Percentiles rank a stretch among this genome's conserved stretches.
phyloP scores from a whole-genome alignment of 2,797 vertebrate genomes.

The Tragopan temminckii region DNA sequence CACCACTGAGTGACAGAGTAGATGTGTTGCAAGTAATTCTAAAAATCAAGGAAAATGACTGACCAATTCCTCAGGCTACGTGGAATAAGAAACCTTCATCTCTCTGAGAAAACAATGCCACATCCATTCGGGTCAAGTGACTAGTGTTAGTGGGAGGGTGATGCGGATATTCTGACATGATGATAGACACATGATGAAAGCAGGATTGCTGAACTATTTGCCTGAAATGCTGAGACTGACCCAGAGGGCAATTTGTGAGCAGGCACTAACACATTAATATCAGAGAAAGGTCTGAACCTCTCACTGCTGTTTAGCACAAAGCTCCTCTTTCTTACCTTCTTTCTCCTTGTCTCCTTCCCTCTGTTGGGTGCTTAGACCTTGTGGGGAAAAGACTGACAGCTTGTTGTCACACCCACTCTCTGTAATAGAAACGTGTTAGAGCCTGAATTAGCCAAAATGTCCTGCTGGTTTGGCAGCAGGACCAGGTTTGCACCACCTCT shows the following conservation, averaged over 20 bases:
- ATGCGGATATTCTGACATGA: not conserved
- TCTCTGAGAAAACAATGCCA: constrained; percentile 44
- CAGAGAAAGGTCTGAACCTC: constrained; percentile 71
- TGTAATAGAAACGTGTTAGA: not conserved
- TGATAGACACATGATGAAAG: constrained; percentile 63
- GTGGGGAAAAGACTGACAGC: not conserved
- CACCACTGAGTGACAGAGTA: not conserved
- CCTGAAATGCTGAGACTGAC: constrained; percentile 57
- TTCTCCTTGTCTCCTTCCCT: not conserved
- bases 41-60: not conserved
- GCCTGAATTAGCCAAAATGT: not conserved
- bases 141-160: constrained; percentile 13
- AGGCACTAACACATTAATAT: constrained; percentile 62
- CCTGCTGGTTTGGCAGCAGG: not conserved
- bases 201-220: constrained; percentile 48
- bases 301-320: constrained; percentile 61
- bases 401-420: not conserved
- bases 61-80: not conserved
- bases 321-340: not conserved
- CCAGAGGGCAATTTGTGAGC: constrained; percentile 22
- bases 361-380: not conserved
- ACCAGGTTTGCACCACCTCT: not conserved
- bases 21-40: not conserved
- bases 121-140: constrained; percentile 18
- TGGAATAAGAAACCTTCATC: constrained; percentile 31